Evolutionary conservation across 2,113 vertebrate genomes (phyloP).

Genomic region (Pithys albifrons): DNA sequence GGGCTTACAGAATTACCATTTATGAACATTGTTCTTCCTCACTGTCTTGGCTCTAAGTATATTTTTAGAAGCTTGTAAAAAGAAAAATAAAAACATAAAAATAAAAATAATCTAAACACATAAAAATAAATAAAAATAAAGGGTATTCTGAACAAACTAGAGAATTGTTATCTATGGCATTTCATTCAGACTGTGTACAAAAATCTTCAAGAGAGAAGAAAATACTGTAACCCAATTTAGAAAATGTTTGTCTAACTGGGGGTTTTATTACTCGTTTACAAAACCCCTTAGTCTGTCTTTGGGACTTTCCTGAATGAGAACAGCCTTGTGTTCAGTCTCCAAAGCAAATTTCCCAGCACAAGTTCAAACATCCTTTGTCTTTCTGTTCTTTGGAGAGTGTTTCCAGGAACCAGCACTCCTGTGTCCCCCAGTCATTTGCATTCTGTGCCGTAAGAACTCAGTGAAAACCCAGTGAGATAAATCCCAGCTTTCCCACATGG

Average conservation of each 20-base stretch:
- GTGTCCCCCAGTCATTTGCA: not conserved
- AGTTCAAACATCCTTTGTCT: not conserved
- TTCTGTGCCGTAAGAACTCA: not conserved
- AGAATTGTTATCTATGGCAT: not conserved
- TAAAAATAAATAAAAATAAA: not conserved
- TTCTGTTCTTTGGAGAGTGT: not conserved
- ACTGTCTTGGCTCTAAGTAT: not conserved
- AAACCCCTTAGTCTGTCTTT: not conserved
- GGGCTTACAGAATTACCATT: not conserved
- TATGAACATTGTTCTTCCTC: not conserved
- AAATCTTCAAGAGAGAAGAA: not conserved
- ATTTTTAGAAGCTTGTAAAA: not conserved
- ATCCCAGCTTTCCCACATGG: not conserved
- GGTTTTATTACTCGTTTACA: not conserved
- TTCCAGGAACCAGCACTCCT: conserved; percentile 10
- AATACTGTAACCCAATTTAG: not conserved
- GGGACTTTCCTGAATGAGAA: not conserved
- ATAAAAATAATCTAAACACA: not conserved
- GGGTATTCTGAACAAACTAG: not conserved
- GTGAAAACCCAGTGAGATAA: not conserved
- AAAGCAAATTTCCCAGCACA: not conserved
- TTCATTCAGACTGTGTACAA: not conserved
- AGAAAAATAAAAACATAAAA: not conserved
- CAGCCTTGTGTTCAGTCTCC: not conserved
- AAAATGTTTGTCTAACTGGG: not conserved